Evolutionary conservation across 2,888 invertebrate species (phyloP), one percentile per base, ranked within the genome.

Genomic region (Harmothoe impar): DNA sequence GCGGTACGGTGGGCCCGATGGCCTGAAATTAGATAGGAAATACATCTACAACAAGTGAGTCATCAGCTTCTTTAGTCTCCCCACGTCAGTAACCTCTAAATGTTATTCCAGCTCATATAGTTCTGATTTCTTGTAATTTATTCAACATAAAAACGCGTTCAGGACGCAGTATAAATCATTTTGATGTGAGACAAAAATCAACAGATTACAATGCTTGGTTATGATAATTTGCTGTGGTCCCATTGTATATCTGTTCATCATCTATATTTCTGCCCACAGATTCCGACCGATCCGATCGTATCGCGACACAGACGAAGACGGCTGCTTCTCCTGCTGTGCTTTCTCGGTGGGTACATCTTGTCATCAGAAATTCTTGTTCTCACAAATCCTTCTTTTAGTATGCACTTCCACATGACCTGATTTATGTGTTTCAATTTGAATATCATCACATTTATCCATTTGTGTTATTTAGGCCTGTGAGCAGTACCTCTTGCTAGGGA

Each of bases 401-500:
- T n/a, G n/a, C n/a, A n/a, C n/a, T n/a, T n/a, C n/a, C n/a, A n/a
- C n/a, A n/a, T n/a, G n/a, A n/a, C n/a, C n/a, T n/a, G n/a, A n/a
- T n/a, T n/a, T n/a, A n/a, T n/a, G n/a, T n/a, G n/a, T n/a, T n/a
- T n/a, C n/a, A n/a, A 54, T 12, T 54, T 54, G n/a, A n/a, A n/a
- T n/a, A n/a, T n/a, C n/a, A n/a, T n/a, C n/a, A 23, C 1, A 62
- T 62, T 23, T n/a, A 17, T 62, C n/a, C 3, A 62, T 1, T 25
- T 62, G 5, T 62, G 62, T 62, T 43, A 43, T 77, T 0, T 94
- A 97, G 97, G 96, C 97, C 17, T 96, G 96, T 94, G 97, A 97
- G 93, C 97, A 97, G 93, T 96, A 96, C 94, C 95, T 98, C n/a
- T 96, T 98, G 92, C 97, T 98, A 89, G 99, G 99, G 85, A 98